Base-by-base conservation (phyloP, 2,113 vertebrate genomes). In the Mus spicilegus region DNA sequence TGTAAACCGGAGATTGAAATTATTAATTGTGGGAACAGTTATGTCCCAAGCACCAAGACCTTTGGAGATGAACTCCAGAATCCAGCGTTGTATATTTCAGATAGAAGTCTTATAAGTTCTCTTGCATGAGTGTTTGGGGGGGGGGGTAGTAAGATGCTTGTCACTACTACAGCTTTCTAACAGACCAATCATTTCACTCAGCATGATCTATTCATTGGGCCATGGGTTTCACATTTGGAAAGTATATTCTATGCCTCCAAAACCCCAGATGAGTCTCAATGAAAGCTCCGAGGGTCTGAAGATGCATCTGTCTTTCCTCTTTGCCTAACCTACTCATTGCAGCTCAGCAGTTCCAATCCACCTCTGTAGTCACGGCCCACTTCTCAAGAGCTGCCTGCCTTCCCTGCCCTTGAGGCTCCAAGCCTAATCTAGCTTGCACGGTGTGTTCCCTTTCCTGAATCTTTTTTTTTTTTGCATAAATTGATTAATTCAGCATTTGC, bases 241-340 rank as follows among this genome's bases (percentile, higher is more conserved):
- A 85, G 80, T 61, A 85, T 98, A 96, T 98, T 91, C 97, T 97
- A 96, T 97, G 76, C 96, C 93, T 93, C 24, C n/a, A 17, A 87
- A 95, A 86, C 76, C 94, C 88, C 90, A 90, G 95, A 80, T 89
- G 95, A 97, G 80, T 95, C 91, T 85, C 77, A 93, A 67, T 56
- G 96, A 93, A 36, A 95, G 81, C 85, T 77, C 26, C 51, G 86
- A 87, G 92, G 97, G 56, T 94, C 95, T 90, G 72, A 95, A 96
- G 95, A 95, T 94, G 89, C 46, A 1, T n/a, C 87, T 56, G 8
- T 24, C 51, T 95, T 96, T 94, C 86, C 46, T 86, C 94, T 96
- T 93, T 46, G 65, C 65, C 90, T 24, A 36, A 84, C 73, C 56
- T 69, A 16, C 89, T 95, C 81, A 14, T 12, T 73, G 67, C 5